Percentiles rank a stretch among this genome's conserved stretches.
Conservation (phyloP, 2,888 invertebrate genomes). For the Steinernema carpocapsae region DNA sequence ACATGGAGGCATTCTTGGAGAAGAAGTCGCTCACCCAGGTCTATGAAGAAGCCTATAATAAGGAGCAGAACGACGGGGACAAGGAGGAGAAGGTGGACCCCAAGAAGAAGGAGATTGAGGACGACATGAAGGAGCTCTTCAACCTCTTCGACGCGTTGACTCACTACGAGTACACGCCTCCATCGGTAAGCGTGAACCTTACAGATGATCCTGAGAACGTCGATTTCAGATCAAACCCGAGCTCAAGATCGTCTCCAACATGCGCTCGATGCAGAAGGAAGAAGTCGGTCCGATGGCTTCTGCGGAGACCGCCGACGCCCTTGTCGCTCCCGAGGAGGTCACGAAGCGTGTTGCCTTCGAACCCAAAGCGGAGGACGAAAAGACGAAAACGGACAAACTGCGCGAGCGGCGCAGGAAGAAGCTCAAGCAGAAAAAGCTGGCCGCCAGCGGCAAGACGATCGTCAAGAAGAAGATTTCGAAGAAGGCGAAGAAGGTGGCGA, state of each 20-base stretch:
- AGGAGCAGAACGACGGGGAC: too few species aligned
- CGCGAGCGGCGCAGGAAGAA: slow-evolving; percentile 87
- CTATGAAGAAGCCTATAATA: slow-evolving; percentile 78
- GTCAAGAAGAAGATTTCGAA: too few species aligned
- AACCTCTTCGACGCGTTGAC: too few species aligned
- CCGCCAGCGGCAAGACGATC: slow-evolving; percentile 33
- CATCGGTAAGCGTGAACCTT: slow-evolving; percentile 68
- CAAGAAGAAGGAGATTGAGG: too few species aligned
- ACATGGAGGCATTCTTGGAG: slow-evolving; percentile 85
- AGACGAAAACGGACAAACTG: slow-evolving; percentile 84
- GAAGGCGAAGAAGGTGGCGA: too few species aligned
- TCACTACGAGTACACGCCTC: slow-evolving; percentile 90
- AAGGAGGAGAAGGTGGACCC: too few species aligned
- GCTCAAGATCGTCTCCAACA: slow-evolving; percentile 85
- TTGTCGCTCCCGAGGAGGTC: slow-evolving; percentile 64
- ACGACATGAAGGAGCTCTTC: slow-evolving; percentile 81
- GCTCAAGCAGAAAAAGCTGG: slow-evolving; percentile 76
- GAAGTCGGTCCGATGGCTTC: slow-evolving; percentile 88
- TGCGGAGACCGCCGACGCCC: slow-evolving; percentile 51
- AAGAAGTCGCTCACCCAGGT: slow-evolving; percentile 89
- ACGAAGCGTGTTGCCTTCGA: slow-evolving; percentile 70
- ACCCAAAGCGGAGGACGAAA: slow-evolving; percentile 79
- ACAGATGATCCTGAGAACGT: background rate
- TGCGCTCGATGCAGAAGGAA: slow-evolving; percentile 89
- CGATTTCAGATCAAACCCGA: slow-evolving; percentile 76